A percentile compares a stretch with the other conserved stretches of the same genome.
Conservation (phyloP, 2,113 vertebrate species). For the Semnornis frantzii region DNA sequence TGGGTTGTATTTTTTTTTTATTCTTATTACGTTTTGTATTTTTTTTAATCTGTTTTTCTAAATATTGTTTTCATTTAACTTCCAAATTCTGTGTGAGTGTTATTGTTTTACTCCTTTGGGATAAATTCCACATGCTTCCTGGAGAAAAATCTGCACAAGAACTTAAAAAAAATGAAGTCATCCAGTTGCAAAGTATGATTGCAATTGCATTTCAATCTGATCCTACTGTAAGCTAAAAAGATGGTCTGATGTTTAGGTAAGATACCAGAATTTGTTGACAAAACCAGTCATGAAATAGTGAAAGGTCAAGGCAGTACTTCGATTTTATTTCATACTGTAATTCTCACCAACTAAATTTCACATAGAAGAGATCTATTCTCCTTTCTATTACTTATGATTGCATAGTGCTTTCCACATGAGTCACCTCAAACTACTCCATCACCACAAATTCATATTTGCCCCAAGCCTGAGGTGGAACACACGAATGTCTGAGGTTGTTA, state of each 20-base stretch:
- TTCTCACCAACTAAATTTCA: background rate
- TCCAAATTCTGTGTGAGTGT: too few species aligned
- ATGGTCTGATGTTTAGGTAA: background rate
- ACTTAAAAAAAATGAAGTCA: background rate
- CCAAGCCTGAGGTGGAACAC: background rate
- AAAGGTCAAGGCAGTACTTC: background rate
- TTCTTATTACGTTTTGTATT: too few species aligned
- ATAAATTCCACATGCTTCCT: too few species aligned
- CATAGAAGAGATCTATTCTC: background rate
- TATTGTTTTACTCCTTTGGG: too few species aligned
- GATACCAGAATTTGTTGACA: background rate
- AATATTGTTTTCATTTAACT: too few species aligned
- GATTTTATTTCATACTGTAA: background rate
- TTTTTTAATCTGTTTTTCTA: too few species aligned
- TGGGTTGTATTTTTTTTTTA: too few species aligned
- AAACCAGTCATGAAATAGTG: background rate
- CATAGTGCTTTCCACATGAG: fast-evolving
- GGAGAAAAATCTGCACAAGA: too few species aligned
- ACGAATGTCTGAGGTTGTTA: fast-evolving
- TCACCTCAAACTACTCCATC: background rate
- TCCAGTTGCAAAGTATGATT: background rate
- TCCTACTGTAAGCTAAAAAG: background rate
- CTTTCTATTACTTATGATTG: background rate
- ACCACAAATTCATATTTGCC: background rate
- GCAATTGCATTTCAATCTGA: background rate